These are phyloP conservation scores for Nomada fucata DNA, from an alignment of 2,888 invertebrate species.

Conservation along the genomic window DNA sequence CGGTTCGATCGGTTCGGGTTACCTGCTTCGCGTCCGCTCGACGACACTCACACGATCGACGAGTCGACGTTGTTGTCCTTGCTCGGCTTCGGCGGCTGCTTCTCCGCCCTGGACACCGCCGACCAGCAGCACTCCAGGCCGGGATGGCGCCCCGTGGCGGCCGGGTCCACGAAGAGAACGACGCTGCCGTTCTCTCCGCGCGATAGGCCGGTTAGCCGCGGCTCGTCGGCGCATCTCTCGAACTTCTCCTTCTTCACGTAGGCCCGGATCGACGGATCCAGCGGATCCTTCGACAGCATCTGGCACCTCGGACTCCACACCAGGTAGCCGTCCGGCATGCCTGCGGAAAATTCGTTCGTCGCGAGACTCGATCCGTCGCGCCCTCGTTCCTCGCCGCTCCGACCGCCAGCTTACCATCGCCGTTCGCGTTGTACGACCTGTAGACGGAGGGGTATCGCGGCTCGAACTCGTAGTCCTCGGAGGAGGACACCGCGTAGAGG, in stretches of 20 bases:
- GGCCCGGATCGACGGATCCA: conserved; percentile 86
- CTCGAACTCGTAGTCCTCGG: conserved; percentile 69
- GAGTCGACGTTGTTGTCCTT: conserved; percentile 77
- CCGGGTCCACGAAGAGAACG: conserved; percentile 70
- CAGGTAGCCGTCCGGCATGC: conserved; percentile 83
- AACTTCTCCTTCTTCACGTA: conserved; percentile 86
- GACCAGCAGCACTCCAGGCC: conserved; percentile 87
- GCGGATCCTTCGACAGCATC: conserved; percentile 85
- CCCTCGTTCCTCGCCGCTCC: neutral
- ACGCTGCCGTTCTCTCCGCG: conserved; percentile 72
- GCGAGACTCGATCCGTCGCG: no score
- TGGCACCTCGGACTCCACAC: conserved; percentile 87
- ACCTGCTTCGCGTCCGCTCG: neutral
- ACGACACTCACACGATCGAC: conserved; percentile 76
- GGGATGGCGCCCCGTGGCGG: conserved; percentile 82
- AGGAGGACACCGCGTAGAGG: conserved; percentile 76
- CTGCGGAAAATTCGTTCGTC: conserved; percentile 58
- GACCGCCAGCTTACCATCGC: conserved; percentile 53
- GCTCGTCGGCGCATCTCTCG: conserved; percentile 84
- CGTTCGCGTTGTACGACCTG: conserved; percentile 53
- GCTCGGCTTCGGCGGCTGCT: conserved; percentile 67
- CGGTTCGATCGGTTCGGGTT: neutral
- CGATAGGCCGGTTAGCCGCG: conserved; percentile 72
- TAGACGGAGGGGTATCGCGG: conserved; percentile 62
- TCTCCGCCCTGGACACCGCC: conserved; percentile 85